phyloP scores from a whole-genome alignment of 2,888 invertebrate species.

The Endotricha flammealis region DNA sequence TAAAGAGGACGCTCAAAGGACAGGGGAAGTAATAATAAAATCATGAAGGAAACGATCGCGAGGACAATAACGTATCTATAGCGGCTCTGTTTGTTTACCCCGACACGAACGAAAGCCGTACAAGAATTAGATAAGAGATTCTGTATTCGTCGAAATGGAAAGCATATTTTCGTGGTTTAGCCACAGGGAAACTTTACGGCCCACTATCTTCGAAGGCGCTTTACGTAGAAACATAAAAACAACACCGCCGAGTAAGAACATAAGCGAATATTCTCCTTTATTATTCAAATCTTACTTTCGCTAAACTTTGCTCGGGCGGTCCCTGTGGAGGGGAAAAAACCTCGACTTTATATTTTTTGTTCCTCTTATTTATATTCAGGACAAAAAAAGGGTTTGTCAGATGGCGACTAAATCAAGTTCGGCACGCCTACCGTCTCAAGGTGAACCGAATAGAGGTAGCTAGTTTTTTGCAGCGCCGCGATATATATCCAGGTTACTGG shows the following conservation, averaged over 20 bases:
- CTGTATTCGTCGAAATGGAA: constrained; percentile 25
- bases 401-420: constrained; percentile 72
- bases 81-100: constrained; percentile 31
- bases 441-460: constrained; percentile 57
- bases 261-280: constrained; percentile 59
- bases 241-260: constrained; percentile 44
- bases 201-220: constrained; percentile 34
- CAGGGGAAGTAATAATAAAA: constrained; percentile 73
- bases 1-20: constrained; percentile 61
- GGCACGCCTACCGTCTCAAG: constrained; percentile 69
- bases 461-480: constrained; percentile 41
- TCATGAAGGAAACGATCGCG: constrained; percentile 59
- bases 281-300: constrained; percentile 69
- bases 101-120: constrained; percentile 21
- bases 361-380: constrained; percentile 72
- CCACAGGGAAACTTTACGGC: constrained; percentile 37
- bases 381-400: constrained; percentile 75
- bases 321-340: constrained; percentile 53
- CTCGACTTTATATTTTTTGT: constrained; percentile 59
- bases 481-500: constrained; percentile 43
- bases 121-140: constrained; percentile 22
- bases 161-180: constrained; percentile 38
- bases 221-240: constrained; percentile 41
- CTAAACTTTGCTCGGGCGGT: constrained; percentile 52
- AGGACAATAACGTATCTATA: constrained; percentile 34